Conservation (phyloP, 2,888 invertebrate species). For the Cephonodes hylas region DNA sequence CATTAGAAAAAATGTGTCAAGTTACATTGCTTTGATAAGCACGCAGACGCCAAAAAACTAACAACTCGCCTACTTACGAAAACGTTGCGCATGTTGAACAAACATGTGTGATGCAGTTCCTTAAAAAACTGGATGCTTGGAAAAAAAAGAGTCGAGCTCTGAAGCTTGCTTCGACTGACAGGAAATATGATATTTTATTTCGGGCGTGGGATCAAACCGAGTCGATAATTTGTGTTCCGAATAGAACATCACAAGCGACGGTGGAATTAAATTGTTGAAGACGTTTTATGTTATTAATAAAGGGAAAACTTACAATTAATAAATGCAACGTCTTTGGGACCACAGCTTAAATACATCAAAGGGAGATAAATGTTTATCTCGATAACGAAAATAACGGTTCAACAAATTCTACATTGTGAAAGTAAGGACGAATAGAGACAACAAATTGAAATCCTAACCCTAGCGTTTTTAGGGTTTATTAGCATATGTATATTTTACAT, state of each 20-base stretch:
- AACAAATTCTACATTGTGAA: neutral
- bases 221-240: slow-evolving; percentile 77
- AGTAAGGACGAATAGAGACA: too few species aligned
- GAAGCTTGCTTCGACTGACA: slow-evolving; percentile 74
- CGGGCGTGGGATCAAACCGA: slow-evolving; percentile 79
- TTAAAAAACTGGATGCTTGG: slow-evolving; percentile 71
- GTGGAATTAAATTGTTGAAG: slow-evolving; percentile 70
- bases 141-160: slow-evolving; percentile 70
- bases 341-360: slow-evolving; percentile 18
- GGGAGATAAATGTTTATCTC: neutral
- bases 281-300: slow-evolving; percentile 65
- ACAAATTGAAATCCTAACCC: neutral
- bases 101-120: slow-evolving; percentile 77
- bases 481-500: too few species aligned
- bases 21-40: slow-evolving; percentile 23
- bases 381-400: neutral
- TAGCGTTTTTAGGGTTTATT: too few species aligned
- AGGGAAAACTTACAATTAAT: slow-evolving; percentile 49
- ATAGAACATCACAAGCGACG: slow-evolving; percentile 69
- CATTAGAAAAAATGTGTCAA: slow-evolving; percentile 18
- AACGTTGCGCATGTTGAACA: slow-evolving; percentile 67
- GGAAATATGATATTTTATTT: slow-evolving; percentile 82
- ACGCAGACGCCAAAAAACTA: slow-evolving; percentile 43
- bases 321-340: slow-evolving; percentile 47
- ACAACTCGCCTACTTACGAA: slow-evolving; percentile 42